These are phyloP conservation scores for Brachylomia viminalis DNA, from an alignment of 2,888 invertebrate species.

Conservation along the genomic window DNA sequence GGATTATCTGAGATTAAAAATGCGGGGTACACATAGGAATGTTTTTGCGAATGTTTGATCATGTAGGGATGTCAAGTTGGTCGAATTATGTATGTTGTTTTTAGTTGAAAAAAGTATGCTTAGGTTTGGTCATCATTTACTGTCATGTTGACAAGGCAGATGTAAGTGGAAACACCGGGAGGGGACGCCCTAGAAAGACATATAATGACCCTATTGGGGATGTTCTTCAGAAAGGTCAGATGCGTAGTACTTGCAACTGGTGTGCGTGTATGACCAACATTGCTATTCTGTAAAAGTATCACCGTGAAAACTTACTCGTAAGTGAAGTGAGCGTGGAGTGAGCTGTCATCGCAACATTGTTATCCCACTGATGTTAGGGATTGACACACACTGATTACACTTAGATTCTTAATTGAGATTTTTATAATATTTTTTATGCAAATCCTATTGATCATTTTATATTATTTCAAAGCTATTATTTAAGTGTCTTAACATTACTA, in stretches of 20 bases:
- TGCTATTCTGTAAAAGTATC: too few species aligned
- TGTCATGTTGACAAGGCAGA: neutral
- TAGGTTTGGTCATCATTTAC: neutral
- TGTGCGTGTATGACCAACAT: neutral
- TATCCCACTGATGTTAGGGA: too few species aligned
- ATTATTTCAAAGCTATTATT: too few species aligned
- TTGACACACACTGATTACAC: too few species aligned
- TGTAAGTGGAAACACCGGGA: neutral
- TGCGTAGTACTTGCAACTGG: neutral
- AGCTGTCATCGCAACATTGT: too few species aligned
- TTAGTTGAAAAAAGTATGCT: neutral
- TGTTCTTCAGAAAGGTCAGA: neutral
- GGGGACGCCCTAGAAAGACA: neutral
- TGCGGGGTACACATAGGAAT: slow-evolving; percentile 13
- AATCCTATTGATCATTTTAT: too few species aligned
- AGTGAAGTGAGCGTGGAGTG: too few species aligned
- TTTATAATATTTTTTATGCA: too few species aligned
- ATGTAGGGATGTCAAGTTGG: neutral
- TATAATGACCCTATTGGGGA: neutral
- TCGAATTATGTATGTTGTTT: neutral
- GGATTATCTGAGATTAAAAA: slow-evolving; percentile 60
- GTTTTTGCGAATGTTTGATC: slow-evolving; percentile 32
- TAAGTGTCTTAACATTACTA: too few species aligned
- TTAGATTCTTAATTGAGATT: too few species aligned
- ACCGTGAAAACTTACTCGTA: too few species aligned